A percentile compares a stretch with the other conserved stretches of the same genome.
Evolutionary conservation across 2,888 invertebrate genomes (phyloP).

Genomic region (Polydrusus pterygomalis): DNA sequence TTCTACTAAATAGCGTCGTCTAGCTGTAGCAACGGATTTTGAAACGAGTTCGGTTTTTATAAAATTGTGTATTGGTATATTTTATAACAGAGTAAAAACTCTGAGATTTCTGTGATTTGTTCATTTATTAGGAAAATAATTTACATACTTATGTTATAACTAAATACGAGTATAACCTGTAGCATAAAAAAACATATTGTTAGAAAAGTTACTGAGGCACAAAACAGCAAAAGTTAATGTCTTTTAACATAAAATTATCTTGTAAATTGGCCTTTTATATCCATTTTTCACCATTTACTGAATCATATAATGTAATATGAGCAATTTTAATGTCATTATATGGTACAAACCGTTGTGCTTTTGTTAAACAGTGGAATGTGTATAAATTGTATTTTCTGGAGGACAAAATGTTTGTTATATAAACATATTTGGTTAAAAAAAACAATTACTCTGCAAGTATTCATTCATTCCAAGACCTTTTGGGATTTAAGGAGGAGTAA

Average conservation of each 20-base stretch:
- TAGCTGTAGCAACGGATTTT: too few relatives aligned
- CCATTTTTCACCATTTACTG: constrained; percentile 18
- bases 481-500: too few relatives aligned
- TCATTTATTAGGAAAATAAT: too few relatives aligned
- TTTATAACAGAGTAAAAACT: too few relatives aligned
- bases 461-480: too few relatives aligned
- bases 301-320: constrained; percentile 17
- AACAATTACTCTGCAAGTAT: too few relatives aligned
- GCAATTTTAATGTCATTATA: constrained; percentile 22
- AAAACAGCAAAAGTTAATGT: constrained; percentile 22
- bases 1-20: too few relatives aligned
- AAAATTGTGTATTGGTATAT: too few relatives aligned
- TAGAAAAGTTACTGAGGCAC: not conserved
- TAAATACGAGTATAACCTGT: not conserved
- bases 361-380: not conserved
- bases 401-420: not conserved
- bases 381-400: not conserved
- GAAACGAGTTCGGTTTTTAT: too few relatives aligned
- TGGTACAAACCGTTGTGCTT: not conserved
- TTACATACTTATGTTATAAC: too few relatives aligned
- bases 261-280: constrained; percentile 19
- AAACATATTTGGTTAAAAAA: too few relatives aligned
- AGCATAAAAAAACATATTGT: not conserved
- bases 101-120: too few relatives aligned
- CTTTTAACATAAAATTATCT: constrained; percentile 7